phyloP scores from a whole-genome alignment of 1,140 invertebrate species.

The Amphibalanus amphitrite region DNA sequence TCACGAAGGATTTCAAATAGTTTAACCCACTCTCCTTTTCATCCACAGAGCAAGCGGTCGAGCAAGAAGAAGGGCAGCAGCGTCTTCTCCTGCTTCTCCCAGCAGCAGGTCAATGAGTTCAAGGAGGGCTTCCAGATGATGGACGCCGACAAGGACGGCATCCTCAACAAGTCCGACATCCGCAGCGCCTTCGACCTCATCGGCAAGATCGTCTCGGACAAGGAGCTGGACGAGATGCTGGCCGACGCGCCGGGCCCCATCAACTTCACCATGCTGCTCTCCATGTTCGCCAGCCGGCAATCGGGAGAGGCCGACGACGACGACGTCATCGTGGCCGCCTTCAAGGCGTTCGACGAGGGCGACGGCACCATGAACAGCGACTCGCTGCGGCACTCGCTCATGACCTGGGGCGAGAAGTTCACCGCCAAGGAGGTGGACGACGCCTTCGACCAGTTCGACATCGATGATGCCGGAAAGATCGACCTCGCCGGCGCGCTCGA shows the following conservation, averaged over 20 bases:
- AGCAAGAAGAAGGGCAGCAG: constrained; percentile 40
- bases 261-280: constrained; percentile 87
- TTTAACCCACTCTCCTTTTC: background rate
- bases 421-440: constrained; percentile 78
- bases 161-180: constrained; percentile 90
- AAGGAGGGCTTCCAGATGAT: constrained; percentile 96
- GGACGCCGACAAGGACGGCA: constrained; percentile 95
- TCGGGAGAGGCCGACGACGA: constrained; percentile 33
- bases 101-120: constrained; percentile 87
- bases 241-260: constrained; percentile 76
- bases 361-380: constrained; percentile 43
- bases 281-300: constrained; percentile 57
- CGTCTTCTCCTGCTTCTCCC: constrained; percentile 89
- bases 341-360: constrained; percentile 86
- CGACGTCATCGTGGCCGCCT: constrained; percentile 49
- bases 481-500: constrained; percentile 73
- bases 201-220: constrained; percentile 70
- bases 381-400: constrained; percentile 79
- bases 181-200: constrained; percentile 87
- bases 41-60: constrained; percentile 7
- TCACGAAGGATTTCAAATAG: too few relatives aligned
- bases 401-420: constrained; percentile 96
- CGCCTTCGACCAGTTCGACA: constrained; percentile 85
- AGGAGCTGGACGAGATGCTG: constrained; percentile 81
- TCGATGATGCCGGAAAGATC: constrained; percentile 80